phyloP scores from a whole-genome alignment of 1,140 invertebrate species.

The Brachionus koreanus region DNA sequence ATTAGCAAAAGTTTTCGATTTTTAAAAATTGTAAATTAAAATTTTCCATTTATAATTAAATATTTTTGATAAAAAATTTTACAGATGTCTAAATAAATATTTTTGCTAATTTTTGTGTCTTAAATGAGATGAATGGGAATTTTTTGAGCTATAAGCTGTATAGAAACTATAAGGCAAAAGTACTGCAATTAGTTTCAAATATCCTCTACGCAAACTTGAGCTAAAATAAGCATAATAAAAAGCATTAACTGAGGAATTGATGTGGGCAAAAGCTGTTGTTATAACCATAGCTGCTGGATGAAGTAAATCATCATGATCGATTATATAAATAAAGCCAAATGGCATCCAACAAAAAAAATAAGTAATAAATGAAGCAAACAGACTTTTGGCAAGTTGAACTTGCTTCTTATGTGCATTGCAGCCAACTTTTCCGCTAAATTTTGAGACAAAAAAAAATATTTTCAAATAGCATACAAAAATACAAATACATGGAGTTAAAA shows the following conservation, averaged over 20 bases:
- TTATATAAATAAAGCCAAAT: constrained; percentile 23
- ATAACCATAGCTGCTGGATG: neutral
- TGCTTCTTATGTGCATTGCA: neutral
- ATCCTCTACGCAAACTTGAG: neutral
- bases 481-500: neutral
- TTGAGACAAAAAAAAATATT: constrained; percentile 12
- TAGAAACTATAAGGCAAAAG: neutral
- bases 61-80: neutral
- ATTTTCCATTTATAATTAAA: neutral
- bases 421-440: neutral
- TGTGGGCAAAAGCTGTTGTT: constrained; percentile 8
- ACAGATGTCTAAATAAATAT: neutral
- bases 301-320: neutral
- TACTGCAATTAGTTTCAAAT: neutral
- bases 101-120: neutral
- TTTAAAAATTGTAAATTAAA: neutral
- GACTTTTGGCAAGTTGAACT: constrained; percentile 8
- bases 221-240: constrained; percentile 31
- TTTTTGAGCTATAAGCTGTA: neutral
- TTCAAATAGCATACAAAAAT: constrained; percentile 12
- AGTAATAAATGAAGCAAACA: constrained; percentile 26
- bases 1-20: neutral
- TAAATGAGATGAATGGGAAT: neutral
- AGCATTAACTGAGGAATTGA: neutral
- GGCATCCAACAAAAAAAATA: constrained; percentile 40